These are phyloP conservation scores for Schizopygopsis pylzovi DNA, from an alignment of 2,797 vertebrate genomes.

Conservation along the genomic window DNA sequence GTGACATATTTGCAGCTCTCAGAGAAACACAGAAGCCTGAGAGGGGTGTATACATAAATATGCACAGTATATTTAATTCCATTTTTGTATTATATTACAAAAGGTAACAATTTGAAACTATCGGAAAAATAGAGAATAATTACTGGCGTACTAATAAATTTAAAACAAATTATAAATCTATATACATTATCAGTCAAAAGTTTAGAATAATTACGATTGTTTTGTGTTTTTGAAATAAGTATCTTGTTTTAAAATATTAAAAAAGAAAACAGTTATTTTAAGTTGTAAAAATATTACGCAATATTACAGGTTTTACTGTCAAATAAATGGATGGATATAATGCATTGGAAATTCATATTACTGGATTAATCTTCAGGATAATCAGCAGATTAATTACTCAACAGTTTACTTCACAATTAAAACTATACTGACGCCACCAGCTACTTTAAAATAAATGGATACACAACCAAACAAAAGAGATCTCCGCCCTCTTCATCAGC, in stretches of 20 bases:
- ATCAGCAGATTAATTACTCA: neutral
- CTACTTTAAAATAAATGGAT: neutral
- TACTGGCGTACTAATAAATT: neutral
- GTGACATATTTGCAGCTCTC: neutral
- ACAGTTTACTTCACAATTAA: neutral
- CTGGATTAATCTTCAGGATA: neutral
- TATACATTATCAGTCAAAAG: too few species aligned
- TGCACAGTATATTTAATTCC: neutral
- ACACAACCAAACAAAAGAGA: constrained; percentile 10
- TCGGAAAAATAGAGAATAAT: neutral
- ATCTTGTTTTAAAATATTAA: too few species aligned
- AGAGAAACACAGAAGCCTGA: neutral
- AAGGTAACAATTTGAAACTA: neutral
- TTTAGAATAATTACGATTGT: too few species aligned
- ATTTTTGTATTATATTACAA: neutral
- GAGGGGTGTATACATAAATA: neutral
- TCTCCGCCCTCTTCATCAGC: constrained; percentile 29
- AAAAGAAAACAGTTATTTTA: too few species aligned
- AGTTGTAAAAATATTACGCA: neutral
- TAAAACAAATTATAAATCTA: too few species aligned
- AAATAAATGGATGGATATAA: neutral
- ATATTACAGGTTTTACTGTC: neutral
- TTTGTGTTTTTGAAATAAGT: too few species aligned
- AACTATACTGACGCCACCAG: neutral
- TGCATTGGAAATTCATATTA: neutral